Evolutionary conservation across 2,888 invertebrate species (phyloP).

Genomic region (Trachelus stipa): DNA sequence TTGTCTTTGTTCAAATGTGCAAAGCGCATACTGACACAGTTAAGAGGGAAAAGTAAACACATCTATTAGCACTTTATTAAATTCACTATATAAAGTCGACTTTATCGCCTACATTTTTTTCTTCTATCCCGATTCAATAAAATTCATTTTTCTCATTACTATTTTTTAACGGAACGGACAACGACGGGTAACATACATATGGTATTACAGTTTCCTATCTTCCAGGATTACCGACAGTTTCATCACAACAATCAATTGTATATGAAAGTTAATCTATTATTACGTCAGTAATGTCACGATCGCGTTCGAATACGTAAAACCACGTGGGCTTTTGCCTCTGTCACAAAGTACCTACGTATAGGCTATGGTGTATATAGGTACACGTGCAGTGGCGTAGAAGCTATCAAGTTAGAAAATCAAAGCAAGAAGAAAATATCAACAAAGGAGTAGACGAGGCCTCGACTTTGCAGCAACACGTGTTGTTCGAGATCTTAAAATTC

Average conservation of each 20-base stretch:
- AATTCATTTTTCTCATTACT: not conserved
- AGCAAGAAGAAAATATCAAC: not conserved
- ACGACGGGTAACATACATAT: not conserved
- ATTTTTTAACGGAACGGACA: not conserved
- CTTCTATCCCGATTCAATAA: not conserved
- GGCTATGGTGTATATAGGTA: not conserved
- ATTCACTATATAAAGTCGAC: not conserved
- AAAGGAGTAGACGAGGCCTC: not conserved
- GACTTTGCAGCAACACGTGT: not conserved
- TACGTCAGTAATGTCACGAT: conserved; percentile 2
- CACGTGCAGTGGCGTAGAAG: not conserved
- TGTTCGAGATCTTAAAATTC: not conserved
- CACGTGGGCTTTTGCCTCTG: not conserved
- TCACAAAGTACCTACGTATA: not conserved
- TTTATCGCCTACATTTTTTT: not conserved
- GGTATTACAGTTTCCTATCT: not conserved
- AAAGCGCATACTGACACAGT: not conserved
- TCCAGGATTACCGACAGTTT: not conserved
- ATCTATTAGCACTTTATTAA: not conserved
- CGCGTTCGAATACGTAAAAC: not conserved
- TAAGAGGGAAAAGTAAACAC: not conserved
- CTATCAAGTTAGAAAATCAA: not conserved
- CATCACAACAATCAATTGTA: not conserved
- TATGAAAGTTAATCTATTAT: not conserved
- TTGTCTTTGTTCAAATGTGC: not conserved